Evolutionary conservation across 92 coral and sea anemone genomes (phyloP).

Genomic region (Porites lobata): DNA sequence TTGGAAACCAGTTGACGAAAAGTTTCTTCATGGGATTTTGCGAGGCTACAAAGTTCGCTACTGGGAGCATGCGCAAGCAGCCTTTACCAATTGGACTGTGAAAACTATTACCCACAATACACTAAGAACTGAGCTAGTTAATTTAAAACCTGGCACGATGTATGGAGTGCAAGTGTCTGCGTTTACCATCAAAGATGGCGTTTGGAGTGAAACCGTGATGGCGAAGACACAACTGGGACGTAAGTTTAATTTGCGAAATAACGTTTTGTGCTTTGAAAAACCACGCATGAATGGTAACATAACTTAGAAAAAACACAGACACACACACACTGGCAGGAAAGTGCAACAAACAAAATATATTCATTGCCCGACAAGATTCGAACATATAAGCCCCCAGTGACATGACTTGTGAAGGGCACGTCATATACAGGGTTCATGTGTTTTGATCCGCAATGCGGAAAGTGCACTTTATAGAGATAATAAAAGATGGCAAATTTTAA

Average conservation of each 20-base stretch:
- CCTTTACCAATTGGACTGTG: neutral
- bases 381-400: too few relatives aligned
- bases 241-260: neutral
- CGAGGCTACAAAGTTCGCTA: slow-evolving; percentile 62
- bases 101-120: neutral
- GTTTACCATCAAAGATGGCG: slow-evolving; percentile 21
- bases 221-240: neutral
- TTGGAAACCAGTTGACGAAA: slow-evolving; percentile 61
- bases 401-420: too few relatives aligned
- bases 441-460: too few relatives aligned
- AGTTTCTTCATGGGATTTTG: slow-evolving; percentile 65
- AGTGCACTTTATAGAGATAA: too few relatives aligned
- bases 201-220: slow-evolving; percentile 8
- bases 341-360: too few relatives aligned
- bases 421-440: too few relatives aligned
- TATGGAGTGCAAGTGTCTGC: slow-evolving; percentile 15
- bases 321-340: too few relatives aligned
- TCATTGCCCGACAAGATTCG: too few relatives aligned
- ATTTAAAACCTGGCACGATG: neutral
- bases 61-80: neutral
- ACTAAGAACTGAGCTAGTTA: neutral
- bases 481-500: too few relatives aligned
- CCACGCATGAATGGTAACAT: too few relatives aligned
- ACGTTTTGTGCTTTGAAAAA: too few relatives aligned
- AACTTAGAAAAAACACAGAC: too few relatives aligned